Conservation (phyloP, 1,140 invertebrate species). For the Saxidomus purpurata region DNA sequence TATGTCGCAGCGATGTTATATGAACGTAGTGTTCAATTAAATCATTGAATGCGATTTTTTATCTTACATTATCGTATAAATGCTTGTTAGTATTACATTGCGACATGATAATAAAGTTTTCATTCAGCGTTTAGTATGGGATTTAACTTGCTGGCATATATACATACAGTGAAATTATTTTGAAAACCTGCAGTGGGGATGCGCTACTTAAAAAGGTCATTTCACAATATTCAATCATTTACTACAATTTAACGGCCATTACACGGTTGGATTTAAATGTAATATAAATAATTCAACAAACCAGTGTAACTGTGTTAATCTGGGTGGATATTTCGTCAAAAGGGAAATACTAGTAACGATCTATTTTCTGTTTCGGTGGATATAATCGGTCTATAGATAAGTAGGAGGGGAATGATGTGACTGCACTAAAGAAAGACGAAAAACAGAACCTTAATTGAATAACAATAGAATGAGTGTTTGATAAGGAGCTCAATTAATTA, state of each 20-base stretch:
- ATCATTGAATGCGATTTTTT: too few relatives aligned
- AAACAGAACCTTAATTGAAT: neutral
- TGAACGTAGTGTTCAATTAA: too few relatives aligned
- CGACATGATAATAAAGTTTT: neutral
- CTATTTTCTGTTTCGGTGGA: neutral
- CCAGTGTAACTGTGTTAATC: neutral
- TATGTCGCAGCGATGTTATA: too few relatives aligned
- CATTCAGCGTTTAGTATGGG: neutral
- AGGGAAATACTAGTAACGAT: neutral
- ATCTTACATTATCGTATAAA: neutral
- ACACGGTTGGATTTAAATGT: constrained; percentile 1
- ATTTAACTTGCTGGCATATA: neutral
- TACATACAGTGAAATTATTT: neutral
- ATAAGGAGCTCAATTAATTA: too few relatives aligned
- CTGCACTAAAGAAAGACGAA: neutral
- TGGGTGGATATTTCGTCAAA: neutral
- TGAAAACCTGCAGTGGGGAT: neutral
- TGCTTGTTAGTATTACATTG: neutral
- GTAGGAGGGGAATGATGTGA: neutral
- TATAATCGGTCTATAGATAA: neutral
- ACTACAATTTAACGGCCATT: neutral
- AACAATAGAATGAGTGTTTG: constrained; percentile 21
- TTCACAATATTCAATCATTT: constrained; percentile 8
- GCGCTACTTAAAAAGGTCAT: constrained; percentile 12
- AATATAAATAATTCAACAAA: neutral